A percentile compares a stretch with the other conserved stretches of the same genome.
These are phyloP conservation scores for Xestia c-nigrum DNA, from an alignment of 2,888 invertebrate genomes.

Conservation along the genomic window DNA sequence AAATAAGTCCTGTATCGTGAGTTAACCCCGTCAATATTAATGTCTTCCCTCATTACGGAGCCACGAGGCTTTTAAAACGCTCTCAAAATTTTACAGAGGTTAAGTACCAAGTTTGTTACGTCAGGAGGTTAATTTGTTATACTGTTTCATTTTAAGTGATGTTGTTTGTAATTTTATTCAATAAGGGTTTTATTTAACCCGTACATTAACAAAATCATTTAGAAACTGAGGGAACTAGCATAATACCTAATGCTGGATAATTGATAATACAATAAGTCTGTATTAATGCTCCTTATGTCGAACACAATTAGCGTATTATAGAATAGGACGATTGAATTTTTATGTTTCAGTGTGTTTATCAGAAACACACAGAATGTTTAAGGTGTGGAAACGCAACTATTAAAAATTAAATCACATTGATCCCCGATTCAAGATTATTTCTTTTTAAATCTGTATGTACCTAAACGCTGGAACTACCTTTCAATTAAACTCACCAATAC, in stretches of 20 bases:
- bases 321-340: background rate
- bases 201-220: slow-evolving; percentile 23
- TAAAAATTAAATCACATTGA: background rate
- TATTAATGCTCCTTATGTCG: background rate
- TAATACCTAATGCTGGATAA: background rate
- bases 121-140: slow-evolving; percentile 29
- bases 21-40: slow-evolving; percentile 51
- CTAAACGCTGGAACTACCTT: background rate
- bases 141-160: slow-evolving; percentile 4
- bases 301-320: background rate
- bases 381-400: background rate
- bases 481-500: slow-evolving; percentile 70
- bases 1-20: slow-evolving; percentile 26
- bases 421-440: too few species aligned
- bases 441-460: background rate
- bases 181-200: background rate
- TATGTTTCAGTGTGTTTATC: background rate
- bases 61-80: slow-evolving; percentile 47
- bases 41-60: slow-evolving; percentile 36
- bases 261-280: background rate
- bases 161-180: background rate
- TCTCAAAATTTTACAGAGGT: slow-evolving; percentile 31
- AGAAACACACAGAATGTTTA: too few species aligned
- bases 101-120: slow-evolving; percentile 30
- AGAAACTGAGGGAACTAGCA: background rate